phyloP scores from a whole-genome alignment of 2,888 invertebrate genomes.

The Acronicta aceris region DNA sequence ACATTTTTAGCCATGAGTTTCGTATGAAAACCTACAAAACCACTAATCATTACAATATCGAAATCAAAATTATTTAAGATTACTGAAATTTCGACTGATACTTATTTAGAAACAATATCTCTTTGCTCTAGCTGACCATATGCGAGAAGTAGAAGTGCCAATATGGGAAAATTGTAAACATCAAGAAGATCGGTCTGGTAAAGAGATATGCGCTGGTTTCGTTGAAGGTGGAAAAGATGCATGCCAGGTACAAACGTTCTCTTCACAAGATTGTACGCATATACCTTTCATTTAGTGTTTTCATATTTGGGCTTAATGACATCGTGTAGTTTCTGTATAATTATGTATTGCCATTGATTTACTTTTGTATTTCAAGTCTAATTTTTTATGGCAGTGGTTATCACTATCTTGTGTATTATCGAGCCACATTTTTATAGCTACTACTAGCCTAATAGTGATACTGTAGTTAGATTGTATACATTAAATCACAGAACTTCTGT shows the following conservation, averaged over 20 bases:
- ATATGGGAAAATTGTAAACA: slow-evolving; percentile 91
- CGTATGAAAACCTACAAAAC: too few species aligned
- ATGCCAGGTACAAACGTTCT: slow-evolving; percentile 89
- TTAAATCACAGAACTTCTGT: slow-evolving; percentile 16
- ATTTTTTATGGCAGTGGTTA: neutral
- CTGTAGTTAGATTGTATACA: neutral
- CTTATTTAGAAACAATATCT: neutral
- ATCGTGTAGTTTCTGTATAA: too few species aligned
- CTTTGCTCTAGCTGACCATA: slow-evolving; percentile 91
- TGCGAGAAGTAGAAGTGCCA: slow-evolving; percentile 94
- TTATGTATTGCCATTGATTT: too few species aligned
- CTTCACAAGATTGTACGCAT: too few species aligned
- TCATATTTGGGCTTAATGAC: too few species aligned
- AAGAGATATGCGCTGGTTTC: slow-evolving; percentile 94
- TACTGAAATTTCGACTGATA: neutral
- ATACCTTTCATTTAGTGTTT: too few species aligned
- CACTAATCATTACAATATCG: too few species aligned
- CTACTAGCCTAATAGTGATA: neutral
- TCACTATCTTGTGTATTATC: neutral
- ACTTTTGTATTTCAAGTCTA: neutral
- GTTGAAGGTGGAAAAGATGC: slow-evolving; percentile 94
- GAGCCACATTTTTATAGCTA: neutral
- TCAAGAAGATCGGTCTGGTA: slow-evolving; percentile 90
- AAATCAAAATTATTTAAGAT: too few species aligned
- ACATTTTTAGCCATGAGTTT: neutral